Evolutionary conservation across 2,797 vertebrate species (phyloP), one percentile per base, ranked within the genome.

Genomic region (Ctenosaura bakeri): DNA sequence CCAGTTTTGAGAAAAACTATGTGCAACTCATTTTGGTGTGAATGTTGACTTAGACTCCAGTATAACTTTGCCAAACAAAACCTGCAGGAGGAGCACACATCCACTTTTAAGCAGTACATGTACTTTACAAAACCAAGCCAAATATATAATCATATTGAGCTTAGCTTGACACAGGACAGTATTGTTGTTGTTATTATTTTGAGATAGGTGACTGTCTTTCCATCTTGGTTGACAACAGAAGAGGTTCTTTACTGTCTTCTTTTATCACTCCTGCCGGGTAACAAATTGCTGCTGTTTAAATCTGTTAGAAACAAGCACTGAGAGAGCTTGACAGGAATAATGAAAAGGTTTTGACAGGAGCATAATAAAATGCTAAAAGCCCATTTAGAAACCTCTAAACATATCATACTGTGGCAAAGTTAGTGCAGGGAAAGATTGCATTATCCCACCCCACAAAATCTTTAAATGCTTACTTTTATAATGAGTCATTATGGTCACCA

Each of bases 241-340:
- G 22, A 66, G n/a, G 35, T 83, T 64, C 56, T 82, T 35, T 64
- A 78, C n/a, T 26, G 12, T 87, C 42, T 54, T 90, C 10, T 32
- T 24, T 89, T 74, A 76, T 90, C 85, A 64, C 71, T 74, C 89
- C 46, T 87, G 79, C 85, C 87, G 85, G 77, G 89, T 87, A 87
- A 90, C 85, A 90, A 87, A 90, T 87, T 90, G 59, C n/a, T 80
- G 56, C 85, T 87, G 69, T 87, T 90, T 66, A 90, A 90, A 90
- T 66, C 85, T 87, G 79, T 66, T 87, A 77, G 79, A 83, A 84
- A 87, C 85, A 87, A 54, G 42, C 71, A 77, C 18, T 14, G 79
- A 83, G 69, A 83, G 59, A 77, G 46, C 71, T 77, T 90, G 89
- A 83, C 54, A 87, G 85, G 54, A 86, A 82, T 82, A 85, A 77